A percentile compares a stretch with the other conserved stretches of the same genome.
phyloP scores from a whole-genome alignment of 2,113 vertebrate genomes.

The Syngnathus typhle region DNA sequence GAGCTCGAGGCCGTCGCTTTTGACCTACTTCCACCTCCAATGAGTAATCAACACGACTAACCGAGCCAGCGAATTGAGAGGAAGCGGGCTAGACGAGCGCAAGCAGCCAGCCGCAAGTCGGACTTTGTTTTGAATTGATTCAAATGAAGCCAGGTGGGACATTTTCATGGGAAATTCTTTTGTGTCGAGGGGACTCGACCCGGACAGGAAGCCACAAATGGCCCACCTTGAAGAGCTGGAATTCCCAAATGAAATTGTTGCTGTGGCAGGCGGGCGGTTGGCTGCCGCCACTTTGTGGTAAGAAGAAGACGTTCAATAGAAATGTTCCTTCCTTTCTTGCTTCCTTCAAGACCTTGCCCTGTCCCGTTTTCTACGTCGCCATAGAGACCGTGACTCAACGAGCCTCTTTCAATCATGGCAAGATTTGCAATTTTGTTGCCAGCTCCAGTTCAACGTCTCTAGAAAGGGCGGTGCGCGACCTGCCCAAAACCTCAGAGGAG shows the following conservation, averaged over 20 bases:
- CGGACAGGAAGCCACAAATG: conserved; percentile 46
- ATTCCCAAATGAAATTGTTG: conserved; percentile 46
- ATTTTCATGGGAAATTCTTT: too few relatives aligned
- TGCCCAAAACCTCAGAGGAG: background rate
- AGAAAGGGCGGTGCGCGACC: too few relatives aligned
- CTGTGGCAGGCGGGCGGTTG: background rate
- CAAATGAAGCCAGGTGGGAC: too few relatives aligned
- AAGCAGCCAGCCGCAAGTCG: conserved; percentile 4
- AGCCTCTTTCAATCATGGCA: conserved; percentile 45
- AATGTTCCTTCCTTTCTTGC: too few relatives aligned
- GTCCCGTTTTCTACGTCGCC: conserved; percentile 29
- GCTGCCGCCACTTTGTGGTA: conserved; percentile 47
- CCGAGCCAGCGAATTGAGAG: conserved; percentile 23
- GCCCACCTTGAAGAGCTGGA: conserved; percentile 39
- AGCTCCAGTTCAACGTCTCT: too few relatives aligned
- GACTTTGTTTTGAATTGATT: conserved; percentile 4
- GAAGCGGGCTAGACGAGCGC: conserved; percentile 37
- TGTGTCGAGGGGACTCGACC: too few relatives aligned
- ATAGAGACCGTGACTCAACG: conserved; percentile 59
- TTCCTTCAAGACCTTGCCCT: too few relatives aligned
- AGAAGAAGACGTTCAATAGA: background rate
- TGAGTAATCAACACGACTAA: conserved; percentile 19
- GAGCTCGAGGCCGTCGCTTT: conserved; percentile 13
- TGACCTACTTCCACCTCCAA: conserved; percentile 49
- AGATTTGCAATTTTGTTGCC: too few relatives aligned